These are phyloP conservation scores for Sinocyclocheilus maitianheensis DNA, from an alignment of 2,113 vertebrate species.

Conservation along the genomic window DNA sequence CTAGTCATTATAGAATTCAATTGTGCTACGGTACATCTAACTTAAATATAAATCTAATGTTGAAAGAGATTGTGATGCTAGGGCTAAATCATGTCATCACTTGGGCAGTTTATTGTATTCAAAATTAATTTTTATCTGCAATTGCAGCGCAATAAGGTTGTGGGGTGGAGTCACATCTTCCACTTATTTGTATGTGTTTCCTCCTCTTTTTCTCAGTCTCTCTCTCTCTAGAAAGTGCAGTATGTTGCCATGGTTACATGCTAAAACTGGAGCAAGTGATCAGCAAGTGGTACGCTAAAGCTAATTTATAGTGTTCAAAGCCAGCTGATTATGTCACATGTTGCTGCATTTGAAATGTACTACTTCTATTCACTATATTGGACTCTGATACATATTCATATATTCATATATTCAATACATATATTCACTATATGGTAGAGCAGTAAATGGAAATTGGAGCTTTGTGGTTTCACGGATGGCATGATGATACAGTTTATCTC, in stretches of 20 bases:
- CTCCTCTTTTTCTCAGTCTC: slow-evolving; percentile 10
- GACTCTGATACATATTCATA: not conserved
- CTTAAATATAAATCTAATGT: not conserved
- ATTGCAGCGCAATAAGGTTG: not conserved
- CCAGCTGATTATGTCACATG: not conserved
- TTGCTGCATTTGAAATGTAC: not conserved
- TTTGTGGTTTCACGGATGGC: not conserved
- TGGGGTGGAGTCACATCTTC: not conserved
- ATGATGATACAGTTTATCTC: not conserved
- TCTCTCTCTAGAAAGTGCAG: slow-evolving; percentile 25
- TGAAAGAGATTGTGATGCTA: not conserved
- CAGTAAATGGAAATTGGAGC: not conserved
- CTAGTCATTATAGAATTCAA: not conserved
- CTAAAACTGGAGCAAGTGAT: slow-evolving; percentile 53
- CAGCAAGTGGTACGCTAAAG: slow-evolving; percentile 44
- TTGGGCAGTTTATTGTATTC: not conserved
- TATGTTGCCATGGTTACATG: slow-evolving; percentile 60
- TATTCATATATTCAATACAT: too few relatives aligned
- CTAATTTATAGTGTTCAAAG: slow-evolving; percentile 46
- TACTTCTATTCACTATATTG: not conserved
- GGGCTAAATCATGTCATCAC: not conserved
- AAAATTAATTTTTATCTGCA: not conserved
- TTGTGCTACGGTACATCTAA: not conserved
- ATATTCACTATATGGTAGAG: not conserved
- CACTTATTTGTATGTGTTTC: not conserved